Conservation (phyloP, 2,797 vertebrate species). For the Platyrinchus mystaceus region DNA sequence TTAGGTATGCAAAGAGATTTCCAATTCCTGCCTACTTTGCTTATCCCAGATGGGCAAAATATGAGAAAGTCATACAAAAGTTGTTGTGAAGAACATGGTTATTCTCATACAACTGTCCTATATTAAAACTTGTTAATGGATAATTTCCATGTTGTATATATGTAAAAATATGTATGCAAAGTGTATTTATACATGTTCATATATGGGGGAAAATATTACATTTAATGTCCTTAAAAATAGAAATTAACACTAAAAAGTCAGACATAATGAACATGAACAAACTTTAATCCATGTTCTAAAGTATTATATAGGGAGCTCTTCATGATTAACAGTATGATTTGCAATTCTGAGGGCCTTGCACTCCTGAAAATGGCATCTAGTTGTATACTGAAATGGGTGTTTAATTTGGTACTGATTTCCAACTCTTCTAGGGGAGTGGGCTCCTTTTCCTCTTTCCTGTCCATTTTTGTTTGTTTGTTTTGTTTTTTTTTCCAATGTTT, state of each 20-base stretch:
- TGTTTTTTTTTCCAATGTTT: neutral
- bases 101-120: neutral
- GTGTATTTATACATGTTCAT: neutral
- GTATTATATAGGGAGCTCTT: neutral
- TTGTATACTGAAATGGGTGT: neutral
- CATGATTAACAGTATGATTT: neutral
- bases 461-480: neutral
- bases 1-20: neutral
- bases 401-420: neutral
- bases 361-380: neutral
- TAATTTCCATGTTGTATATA: neutral
- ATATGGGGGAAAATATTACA: neutral
- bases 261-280: neutral
- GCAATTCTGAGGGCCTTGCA: neutral
- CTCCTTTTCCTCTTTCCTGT: neutral
- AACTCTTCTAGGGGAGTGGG: accelerated
- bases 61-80: neutral
- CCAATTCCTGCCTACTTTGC: neutral
- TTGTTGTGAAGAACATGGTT: neutral
- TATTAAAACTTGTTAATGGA: neutral
- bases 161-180: neutral
- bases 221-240: neutral
- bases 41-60: neutral
- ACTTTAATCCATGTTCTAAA: neutral
- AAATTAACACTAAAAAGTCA: neutral